These are phyloP conservation scores for Listrodromus nycthemerus DNA, from an alignment of 2,888 invertebrate species.

Conservation along the genomic window DNA sequence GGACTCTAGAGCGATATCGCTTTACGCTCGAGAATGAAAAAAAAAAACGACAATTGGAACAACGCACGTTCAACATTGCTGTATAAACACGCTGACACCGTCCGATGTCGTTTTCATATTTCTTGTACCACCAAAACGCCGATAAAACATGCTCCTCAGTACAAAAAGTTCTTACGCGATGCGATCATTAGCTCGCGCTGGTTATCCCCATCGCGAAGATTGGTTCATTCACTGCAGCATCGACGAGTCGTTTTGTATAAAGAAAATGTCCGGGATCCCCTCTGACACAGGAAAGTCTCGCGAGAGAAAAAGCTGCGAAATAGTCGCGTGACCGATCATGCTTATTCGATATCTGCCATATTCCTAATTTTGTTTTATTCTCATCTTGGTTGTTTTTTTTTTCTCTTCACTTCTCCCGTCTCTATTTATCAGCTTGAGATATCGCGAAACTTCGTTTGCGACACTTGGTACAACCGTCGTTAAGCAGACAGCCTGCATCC, in stretches of 20 bases:
- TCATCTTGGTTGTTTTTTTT: constrained; percentile 10
- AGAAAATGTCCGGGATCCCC: constrained; percentile 41
- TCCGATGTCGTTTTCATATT: constrained; percentile 40
- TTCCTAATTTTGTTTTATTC: constrained; percentile 46
- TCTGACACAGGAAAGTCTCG: constrained; percentile 36
- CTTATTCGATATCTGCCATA: constrained; percentile 14
- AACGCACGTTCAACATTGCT: constrained; percentile 11
- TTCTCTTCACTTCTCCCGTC: constrained; percentile 24
- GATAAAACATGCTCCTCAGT: constrained; percentile 54
- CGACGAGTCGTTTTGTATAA: constrained; percentile 52
- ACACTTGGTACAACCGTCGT: constrained; percentile 54
- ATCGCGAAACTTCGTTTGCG: constrained; percentile 44
- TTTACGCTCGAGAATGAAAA: constrained; percentile 9
- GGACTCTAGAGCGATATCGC: constrained; percentile 18
- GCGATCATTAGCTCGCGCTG: constrained; percentile 20
- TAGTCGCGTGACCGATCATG: constrained; percentile 8
- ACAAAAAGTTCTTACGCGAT: constrained; percentile 63
- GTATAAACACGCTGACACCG: constrained; percentile 16
- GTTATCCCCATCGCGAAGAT: constrained; percentile 43
- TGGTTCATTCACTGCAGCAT: constrained; percentile 49
- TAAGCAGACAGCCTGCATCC: constrained; percentile 67
- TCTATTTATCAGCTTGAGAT: constrained; percentile 33
- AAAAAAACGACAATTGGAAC: constrained; percentile 4
- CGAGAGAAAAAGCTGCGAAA: constrained; percentile 40
- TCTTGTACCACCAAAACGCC: constrained; percentile 54